Evolutionary conservation across 1,140 invertebrate genomes (phyloP).

Genomic region (Ruditapes philippinarum): DNA sequence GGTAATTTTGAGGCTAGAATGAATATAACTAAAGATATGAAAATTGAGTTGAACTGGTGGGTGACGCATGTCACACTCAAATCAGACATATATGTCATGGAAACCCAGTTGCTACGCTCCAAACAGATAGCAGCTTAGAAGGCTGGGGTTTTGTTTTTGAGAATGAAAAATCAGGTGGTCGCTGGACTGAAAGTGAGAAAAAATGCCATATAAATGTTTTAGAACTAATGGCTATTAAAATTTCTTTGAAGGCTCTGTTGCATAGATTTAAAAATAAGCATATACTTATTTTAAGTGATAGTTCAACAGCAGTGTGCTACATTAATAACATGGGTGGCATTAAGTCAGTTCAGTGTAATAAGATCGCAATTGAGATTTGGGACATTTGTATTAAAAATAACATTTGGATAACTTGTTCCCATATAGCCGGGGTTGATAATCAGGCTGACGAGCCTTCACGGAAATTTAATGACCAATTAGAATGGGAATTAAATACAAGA

Average conservation of each 20-base stretch:
- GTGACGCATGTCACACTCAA: background rate
- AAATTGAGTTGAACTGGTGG: conserved; percentile 18
- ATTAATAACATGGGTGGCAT: too few relatives aligned
- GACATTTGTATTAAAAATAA: background rate
- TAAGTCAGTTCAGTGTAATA: too few relatives aligned
- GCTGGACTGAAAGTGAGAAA: background rate
- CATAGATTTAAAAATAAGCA: too few relatives aligned
- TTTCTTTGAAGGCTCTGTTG: background rate
- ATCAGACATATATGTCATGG: background rate
- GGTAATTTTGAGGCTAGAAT: conserved; percentile 17
- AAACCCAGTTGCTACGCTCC: background rate
- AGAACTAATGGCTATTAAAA: background rate
- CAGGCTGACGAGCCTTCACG: background rate
- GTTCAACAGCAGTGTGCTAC: too few relatives aligned
- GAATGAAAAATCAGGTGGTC: conserved; percentile 21
- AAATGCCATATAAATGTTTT: too few relatives aligned
- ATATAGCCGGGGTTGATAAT: background rate
- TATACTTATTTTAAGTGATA: too few relatives aligned
- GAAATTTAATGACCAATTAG: background rate
- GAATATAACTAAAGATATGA: background rate
- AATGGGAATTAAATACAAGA: background rate
- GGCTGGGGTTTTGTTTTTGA: conserved; percentile 1
- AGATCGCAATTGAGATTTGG: too few relatives aligned
- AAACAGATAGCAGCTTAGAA: background rate
- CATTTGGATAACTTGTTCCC: background rate